Evolutionary conservation across 2,113 vertebrate genomes (phyloP).

Genomic region (Oxygymnocypris stewartii): DNA sequence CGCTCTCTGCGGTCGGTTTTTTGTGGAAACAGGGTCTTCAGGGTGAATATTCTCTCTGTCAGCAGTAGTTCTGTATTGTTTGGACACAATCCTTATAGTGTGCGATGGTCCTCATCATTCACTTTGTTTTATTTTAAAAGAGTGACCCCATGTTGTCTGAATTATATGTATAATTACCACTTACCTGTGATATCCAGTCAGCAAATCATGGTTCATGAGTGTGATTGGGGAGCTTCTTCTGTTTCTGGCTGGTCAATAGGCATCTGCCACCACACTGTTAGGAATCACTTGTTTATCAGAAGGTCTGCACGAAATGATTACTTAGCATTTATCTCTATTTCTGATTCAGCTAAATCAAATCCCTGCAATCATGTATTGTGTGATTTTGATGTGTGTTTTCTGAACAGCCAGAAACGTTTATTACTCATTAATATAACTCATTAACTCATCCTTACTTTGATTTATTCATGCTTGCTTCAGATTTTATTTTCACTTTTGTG

Average conservation of each 20-base stretch:
- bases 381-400: constrained; percentile 9
- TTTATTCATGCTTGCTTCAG: constrained; percentile 39
- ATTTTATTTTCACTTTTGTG: constrained; percentile 39
- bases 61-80: too few relatives aligned
- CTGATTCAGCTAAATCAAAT: constrained; percentile 5
- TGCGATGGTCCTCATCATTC: too few relatives aligned
- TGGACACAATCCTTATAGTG: too few relatives aligned
- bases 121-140: too few relatives aligned
- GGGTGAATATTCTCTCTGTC: too few relatives aligned
- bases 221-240: neutral
- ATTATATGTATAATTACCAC: neutral
- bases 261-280: neutral
- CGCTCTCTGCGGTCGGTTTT: too few relatives aligned
- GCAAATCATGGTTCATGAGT: neutral
- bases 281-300: neutral
- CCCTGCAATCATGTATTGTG: neutral
- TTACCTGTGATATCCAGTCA: neutral
- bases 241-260: neutral
- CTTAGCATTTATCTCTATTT: neutral
- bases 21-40: too few relatives aligned
- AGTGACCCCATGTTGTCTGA: too few relatives aligned
- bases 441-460: constrained; percentile 12
- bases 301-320: neutral
- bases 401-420: constrained; percentile 22
- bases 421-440: too few relatives aligned